Conservation (phyloP, 2,113 vertebrate genomes). For the Phalacrocorax brasilianus region DNA sequence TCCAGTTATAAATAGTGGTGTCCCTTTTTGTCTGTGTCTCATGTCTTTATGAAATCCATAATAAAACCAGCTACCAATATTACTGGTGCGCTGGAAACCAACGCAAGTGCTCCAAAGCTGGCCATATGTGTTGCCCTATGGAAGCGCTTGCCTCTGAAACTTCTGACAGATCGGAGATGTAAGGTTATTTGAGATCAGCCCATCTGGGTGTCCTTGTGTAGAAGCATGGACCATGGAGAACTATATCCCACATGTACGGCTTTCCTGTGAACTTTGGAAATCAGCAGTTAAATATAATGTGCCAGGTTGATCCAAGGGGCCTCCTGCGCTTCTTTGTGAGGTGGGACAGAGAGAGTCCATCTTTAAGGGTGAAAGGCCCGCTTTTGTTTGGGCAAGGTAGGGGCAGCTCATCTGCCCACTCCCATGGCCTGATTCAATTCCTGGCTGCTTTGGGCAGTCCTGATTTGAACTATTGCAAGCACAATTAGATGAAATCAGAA, state of each 20-base stretch:
- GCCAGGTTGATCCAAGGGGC: neutral
- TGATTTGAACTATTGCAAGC: neutral
- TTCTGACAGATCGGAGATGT: neutral
- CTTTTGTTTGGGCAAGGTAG: neutral
- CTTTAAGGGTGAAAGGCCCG: neutral
- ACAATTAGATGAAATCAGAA: constrained; percentile 64
- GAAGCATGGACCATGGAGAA: neutral
- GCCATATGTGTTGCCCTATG: rapidly evolving
- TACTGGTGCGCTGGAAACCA: neutral
- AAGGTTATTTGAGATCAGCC: neutral
- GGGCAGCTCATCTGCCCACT: neutral
- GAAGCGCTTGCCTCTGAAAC: neutral
- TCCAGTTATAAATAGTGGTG: neutral
- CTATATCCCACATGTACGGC: rapidly evolving
- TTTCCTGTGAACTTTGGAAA: neutral
- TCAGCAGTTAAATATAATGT: neutral
- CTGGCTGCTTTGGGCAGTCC: neutral
- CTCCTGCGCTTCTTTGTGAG: neutral
- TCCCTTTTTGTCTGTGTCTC: neutral
- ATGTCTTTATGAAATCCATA: neutral
- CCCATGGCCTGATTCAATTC: neutral
- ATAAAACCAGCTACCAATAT: neutral
- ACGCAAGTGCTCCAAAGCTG: neutral
- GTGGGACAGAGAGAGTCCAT: neutral
- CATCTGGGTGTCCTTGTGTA: neutral